Conservation (phyloP, 2,113 vertebrate species). For the Spea bombifrons region DNA sequence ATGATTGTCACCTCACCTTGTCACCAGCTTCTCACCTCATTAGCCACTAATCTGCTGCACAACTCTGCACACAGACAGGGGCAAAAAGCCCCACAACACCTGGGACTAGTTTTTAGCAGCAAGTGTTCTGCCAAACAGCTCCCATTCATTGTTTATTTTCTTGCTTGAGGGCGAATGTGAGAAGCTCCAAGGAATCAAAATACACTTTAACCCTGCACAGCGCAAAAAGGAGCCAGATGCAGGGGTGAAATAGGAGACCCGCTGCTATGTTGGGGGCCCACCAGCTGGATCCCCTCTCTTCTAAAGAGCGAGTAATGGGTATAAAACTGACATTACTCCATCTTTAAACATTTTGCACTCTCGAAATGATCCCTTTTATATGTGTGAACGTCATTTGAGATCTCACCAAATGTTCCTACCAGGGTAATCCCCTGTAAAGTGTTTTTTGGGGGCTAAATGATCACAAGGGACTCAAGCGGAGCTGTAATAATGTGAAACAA, state of each 20-base stretch:
- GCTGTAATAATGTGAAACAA: background rate
- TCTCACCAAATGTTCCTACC: conserved; percentile 2
- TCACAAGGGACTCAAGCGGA: background rate
- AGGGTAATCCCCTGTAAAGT: conserved; percentile 5
- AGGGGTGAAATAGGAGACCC: background rate
- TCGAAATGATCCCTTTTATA: background rate
- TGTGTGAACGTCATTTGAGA: background rate
- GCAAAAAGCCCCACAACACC: conserved; percentile 15
- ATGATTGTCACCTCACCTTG: conserved; percentile 42
- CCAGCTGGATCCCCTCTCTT: background rate
- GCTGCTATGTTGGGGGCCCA: background rate
- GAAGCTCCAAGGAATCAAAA: background rate
- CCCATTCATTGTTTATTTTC: background rate
- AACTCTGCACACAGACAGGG: conserved; percentile 14
- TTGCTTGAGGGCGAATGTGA: conserved; percentile 4
- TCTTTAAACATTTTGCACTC: background rate
- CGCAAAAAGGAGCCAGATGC: background rate
- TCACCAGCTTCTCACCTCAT: conserved; percentile 24
- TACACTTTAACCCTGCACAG: conserved; percentile 7
- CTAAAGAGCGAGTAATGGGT: no score
- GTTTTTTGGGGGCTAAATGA: conserved; percentile 2
- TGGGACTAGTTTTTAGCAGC: conserved; percentile 15
- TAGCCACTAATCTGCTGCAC: conserved; percentile 16
- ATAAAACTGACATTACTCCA: background rate
- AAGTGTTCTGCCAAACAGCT: conserved; percentile 3